A percentile compares a stretch with the other conserved stretches of the same genome.
Conservation (phyloP, 2,797 vertebrate genomes). For the Coranthus polyacanthus region DNA sequence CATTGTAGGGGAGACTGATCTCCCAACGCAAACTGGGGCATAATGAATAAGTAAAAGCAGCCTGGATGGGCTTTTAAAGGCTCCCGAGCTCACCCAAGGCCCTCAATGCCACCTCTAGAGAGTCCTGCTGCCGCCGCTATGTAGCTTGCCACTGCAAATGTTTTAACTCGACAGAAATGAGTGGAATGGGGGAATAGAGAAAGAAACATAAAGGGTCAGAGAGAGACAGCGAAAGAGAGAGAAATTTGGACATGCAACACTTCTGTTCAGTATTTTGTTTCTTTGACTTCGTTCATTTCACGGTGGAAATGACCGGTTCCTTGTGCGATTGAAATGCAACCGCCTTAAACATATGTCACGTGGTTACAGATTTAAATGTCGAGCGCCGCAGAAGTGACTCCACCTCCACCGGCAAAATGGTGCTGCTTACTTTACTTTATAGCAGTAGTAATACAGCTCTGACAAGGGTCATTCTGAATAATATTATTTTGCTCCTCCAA, state of each 20-base stretch:
- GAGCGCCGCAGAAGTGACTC: too few species aligned
- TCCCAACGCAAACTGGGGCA: slow-evolving; percentile 79
- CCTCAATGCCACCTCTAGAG: slow-evolving; percentile 49
- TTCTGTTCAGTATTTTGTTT: slow-evolving; percentile 1
- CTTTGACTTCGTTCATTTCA: too few species aligned
- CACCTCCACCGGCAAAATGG: too few species aligned
- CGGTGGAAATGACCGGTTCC: too few species aligned
- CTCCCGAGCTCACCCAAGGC: slow-evolving; percentile 58
- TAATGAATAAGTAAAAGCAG: slow-evolving; percentile 85
- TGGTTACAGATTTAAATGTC: too few species aligned
- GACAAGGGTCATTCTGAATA: too few species aligned
- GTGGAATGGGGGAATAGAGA: slow-evolving; percentile 1
- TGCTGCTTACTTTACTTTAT: too few species aligned
- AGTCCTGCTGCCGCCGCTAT: slow-evolving; percentile 28
- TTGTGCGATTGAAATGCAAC: too few species aligned
- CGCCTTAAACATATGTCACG: too few species aligned
- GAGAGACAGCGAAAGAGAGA: slow-evolving; percentile 1
- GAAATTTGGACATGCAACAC: slow-evolving; percentile 1
- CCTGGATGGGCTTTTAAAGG: slow-evolving; percentile 82
- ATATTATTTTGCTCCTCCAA: too few species aligned
- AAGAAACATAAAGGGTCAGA: too few species aligned
- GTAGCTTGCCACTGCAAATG: slow-evolving; percentile 18
- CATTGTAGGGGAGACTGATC: slow-evolving; percentile 65
- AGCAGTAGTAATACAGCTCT: too few species aligned
- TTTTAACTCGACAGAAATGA: slow-evolving; percentile 26